These are phyloP conservation scores for Prosopocoilus inquinatus DNA, from an alignment of 2,888 invertebrate species.

Conservation along the genomic window DNA sequence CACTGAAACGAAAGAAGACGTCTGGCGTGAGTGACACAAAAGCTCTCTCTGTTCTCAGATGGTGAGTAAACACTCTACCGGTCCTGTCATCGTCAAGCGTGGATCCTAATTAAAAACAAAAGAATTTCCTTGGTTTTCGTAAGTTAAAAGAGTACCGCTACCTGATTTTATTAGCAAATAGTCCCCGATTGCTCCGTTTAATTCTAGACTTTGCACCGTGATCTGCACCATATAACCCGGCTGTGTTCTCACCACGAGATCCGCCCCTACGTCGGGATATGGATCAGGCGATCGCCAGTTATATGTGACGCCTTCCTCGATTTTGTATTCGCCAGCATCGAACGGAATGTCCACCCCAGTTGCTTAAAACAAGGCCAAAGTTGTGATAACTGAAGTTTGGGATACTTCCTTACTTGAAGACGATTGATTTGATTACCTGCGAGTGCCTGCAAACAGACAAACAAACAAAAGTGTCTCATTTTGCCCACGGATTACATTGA, in stretches of 20 bases:
- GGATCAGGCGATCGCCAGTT: background rate
- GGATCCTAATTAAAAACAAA: slow-evolving; percentile 15
- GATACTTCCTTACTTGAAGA: too few species aligned
- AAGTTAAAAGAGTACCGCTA: slow-evolving; percentile 3
- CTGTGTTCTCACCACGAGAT: background rate
- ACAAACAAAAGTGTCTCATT: too few species aligned
- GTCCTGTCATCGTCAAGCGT: slow-evolving; percentile 12
- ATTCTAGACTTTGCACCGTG: slow-evolving; percentile 16
- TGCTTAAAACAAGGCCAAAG: too few species aligned
- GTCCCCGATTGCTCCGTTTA: slow-evolving; percentile 19
- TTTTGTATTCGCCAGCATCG: background rate
- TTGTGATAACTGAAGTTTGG: too few species aligned
- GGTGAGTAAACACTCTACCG: slow-evolving; percentile 22
- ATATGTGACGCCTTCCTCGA: background rate
- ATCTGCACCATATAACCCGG: slow-evolving; percentile 32
- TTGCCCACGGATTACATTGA: too few species aligned
- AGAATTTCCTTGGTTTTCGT: background rate
- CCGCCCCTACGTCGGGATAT: background rate
- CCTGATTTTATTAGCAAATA: slow-evolving; percentile 26
- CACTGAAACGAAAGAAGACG: slow-evolving; percentile 11
- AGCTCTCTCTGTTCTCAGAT: slow-evolving; percentile 11
- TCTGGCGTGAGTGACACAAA: slow-evolving; percentile 17
- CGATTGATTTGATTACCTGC: too few species aligned
- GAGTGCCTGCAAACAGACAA: too few species aligned
- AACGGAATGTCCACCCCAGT: background rate